Conservation (phyloP, 1,140 invertebrate genomes). For the Scaptomyza graminum region DNA sequence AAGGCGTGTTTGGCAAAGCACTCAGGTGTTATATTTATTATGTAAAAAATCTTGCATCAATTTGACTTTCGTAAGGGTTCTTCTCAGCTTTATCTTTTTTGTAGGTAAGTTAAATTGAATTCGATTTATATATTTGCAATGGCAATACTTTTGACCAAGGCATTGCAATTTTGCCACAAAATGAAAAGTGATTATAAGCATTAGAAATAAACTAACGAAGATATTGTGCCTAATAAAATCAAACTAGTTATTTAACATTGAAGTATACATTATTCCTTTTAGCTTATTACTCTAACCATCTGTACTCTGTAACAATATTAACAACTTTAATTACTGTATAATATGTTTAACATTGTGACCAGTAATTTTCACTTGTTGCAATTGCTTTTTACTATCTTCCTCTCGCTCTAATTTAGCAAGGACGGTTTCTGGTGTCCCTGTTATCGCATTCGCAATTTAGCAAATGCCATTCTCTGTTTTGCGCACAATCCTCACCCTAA, state of each 20-base stretch:
- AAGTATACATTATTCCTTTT: too few species aligned
- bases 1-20: neutral
- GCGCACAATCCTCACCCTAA: slow-evolving; percentile 57
- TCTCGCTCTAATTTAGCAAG: too few species aligned
- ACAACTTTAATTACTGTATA: neutral
- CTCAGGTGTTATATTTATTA: neutral
- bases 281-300: neutral
- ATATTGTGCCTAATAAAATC: too few species aligned
- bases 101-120: too few species aligned
- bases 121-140: too few species aligned
- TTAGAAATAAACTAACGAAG: too few species aligned
- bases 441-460: slow-evolving; percentile 4
- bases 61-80: neutral
- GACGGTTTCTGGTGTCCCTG: neutral
- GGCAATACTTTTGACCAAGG: too few species aligned
- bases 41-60: slow-evolving; percentile 1
- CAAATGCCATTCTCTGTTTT: slow-evolving; percentile 1
- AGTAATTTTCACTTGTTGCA: slow-evolving; percentile 4
- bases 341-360: neutral
- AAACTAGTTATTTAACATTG: too few species aligned
- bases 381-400: neutral
- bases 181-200: too few species aligned
- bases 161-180: too few species aligned
- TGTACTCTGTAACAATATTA: neutral
- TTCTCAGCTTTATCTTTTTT: neutral